Base-by-base conservation (phyloP, 2,113 vertebrate species). In the Sylvilagus bachmani region DNA sequence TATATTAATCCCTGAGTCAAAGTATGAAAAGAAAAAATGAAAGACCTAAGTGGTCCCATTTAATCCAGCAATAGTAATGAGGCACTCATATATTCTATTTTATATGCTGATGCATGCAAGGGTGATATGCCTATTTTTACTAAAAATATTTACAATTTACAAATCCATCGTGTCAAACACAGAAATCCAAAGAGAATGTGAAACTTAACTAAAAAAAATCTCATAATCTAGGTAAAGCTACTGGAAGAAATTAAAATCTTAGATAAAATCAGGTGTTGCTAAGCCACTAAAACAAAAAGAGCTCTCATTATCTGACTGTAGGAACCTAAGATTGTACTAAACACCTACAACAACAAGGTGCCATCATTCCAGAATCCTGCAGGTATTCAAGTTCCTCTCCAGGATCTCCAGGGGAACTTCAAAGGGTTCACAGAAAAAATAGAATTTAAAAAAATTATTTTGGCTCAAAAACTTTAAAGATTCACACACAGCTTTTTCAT, bases 51-150 rank as follows among this genome's bases (percentile, higher is more conserved):
- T 31, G 33, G 33, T 22, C 21, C 31, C 33, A 58, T 51, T 77
- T 80, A 71, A 89, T 53, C 31, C 51, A 92, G 12, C 27, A 85
- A 71, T 38, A 51, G 9, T 58, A 85, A 55, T 0, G 14, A 91
- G 67, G 17, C 2, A 78, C 55, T 24, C 22, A 71, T 38, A n/a
- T 13, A n/a, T 24, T 51, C 16, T 69, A 11, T 31, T 70, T 81
- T 49, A 53, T 49, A 79, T 6, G 9, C 0, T 10, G 2, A 19
- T 11, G n/a, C 14, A 75, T 1, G 14, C 1, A 66, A 33, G 3
- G 22, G 4, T 27, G 31, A 10, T 71, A 64, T 29, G 64, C 85
- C 79, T 88, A 44, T 44, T 44, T 7, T 44, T 44, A 44, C 44
- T 44, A 44, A 44, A 44, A 44, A 44, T 44, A 44, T 44, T 44